These are phyloP conservation scores for Pogonomyrmex barbatus DNA, from an alignment of 1,140 invertebrate species.

Conservation along the genomic window DNA sequence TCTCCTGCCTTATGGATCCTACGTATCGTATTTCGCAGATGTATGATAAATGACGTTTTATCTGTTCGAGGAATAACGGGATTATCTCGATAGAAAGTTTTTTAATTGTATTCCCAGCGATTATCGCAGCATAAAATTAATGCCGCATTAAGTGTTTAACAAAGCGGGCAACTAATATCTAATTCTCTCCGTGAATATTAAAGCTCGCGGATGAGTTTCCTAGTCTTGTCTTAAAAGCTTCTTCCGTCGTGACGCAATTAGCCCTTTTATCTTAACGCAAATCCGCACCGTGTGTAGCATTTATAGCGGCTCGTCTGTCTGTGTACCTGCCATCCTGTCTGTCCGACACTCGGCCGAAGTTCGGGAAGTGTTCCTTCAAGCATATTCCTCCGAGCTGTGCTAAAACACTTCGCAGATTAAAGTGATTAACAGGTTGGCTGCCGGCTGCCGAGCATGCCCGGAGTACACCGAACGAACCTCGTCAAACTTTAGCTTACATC, in stretches of 20 bases:
- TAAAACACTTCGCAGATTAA: slow-evolving; percentile 73
- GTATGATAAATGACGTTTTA: neutral
- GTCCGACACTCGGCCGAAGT: slow-evolving; percentile 23
- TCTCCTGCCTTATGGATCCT: neutral
- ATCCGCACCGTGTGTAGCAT: slow-evolving; percentile 1
- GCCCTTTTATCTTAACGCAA: neutral
- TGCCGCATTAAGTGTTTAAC: neutral
- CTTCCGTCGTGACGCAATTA: neutral
- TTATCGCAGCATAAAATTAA: neutral
- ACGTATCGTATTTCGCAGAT: neutral
- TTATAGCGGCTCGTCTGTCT: neutral
- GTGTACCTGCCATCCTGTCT: slow-evolving; percentile 35
- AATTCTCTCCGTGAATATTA: neutral
- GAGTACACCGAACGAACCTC: slow-evolving; percentile 14
- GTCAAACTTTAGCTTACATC: slow-evolving; percentile 65
- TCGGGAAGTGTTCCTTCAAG: slow-evolving; percentile 42
- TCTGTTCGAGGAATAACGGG: neutral
- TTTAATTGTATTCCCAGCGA: neutral
- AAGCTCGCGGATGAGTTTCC: neutral
- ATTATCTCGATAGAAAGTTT: neutral
- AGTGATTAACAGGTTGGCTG: slow-evolving; percentile 72
- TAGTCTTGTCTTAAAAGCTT: neutral
- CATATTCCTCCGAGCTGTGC: slow-evolving; percentile 40
- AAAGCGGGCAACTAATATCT: neutral
- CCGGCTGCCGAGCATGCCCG: slow-evolving; percentile 35